Evolutionary conservation across 2,888 invertebrate species (phyloP).

Genomic region (Blomia tropicalis): DNA sequence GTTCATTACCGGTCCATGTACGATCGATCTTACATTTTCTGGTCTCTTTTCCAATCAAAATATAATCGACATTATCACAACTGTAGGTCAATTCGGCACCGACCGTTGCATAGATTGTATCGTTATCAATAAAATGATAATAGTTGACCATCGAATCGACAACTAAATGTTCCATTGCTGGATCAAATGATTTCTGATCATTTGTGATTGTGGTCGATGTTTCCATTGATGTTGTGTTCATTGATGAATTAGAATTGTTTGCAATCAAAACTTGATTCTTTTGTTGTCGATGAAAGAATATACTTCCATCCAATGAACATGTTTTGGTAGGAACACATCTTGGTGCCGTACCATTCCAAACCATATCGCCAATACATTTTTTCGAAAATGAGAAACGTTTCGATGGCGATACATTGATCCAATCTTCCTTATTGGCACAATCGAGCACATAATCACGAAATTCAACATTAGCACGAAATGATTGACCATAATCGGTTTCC

Average conservation of each 20-base stretch:
- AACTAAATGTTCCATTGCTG: background rate
- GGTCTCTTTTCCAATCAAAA: constrained; percentile 16
- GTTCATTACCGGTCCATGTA: constrained; percentile 17
- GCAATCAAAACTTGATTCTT: too few species aligned
- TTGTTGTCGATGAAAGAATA: background rate
- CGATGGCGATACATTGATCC: background rate
- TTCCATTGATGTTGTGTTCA: background rate
- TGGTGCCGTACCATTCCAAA: constrained; percentile 20
- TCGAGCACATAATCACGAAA: constrained; percentile 15
- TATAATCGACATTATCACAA: constrained; percentile 6
- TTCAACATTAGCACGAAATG: constrained; percentile 1
- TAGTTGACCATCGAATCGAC: background rate
- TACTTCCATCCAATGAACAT: background rate
- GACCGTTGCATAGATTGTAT: constrained; percentile 14
- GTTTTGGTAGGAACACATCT: background rate
- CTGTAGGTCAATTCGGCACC: constrained; percentile 13
- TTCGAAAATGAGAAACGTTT: background rate
- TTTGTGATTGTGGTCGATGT: background rate
- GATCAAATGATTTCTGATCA: background rate
- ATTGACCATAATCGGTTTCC: constrained; percentile 3
- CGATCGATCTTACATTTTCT: constrained; percentile 3
- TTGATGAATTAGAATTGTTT: too few species aligned
- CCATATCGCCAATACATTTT: constrained; percentile 21
- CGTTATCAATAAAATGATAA: constrained; percentile 11
- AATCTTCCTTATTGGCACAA: constrained; percentile 2